These are phyloP conservation scores for Chloromyia formosa DNA, from an alignment of 2,888 invertebrate species.

Conservation along the genomic window DNA sequence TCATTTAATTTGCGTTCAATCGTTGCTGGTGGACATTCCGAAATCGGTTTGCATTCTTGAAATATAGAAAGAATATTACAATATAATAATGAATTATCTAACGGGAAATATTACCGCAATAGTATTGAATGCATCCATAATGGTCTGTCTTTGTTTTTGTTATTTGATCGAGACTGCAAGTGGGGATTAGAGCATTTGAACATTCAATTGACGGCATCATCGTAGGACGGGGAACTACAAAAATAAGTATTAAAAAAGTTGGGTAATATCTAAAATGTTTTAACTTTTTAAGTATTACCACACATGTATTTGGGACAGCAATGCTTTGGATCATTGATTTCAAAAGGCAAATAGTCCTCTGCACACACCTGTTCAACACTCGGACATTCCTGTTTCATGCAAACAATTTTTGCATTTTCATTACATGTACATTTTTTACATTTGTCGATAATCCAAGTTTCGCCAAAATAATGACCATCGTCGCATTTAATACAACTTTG, in stretches of 20 bases:
- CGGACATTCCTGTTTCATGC: constrained; percentile 71
- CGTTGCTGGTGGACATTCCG: constrained; percentile 71
- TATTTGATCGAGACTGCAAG: constrained; percentile 77
- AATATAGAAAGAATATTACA: constrained; percentile 8
- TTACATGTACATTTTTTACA: constrained; percentile 80
- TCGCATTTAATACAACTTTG: constrained; percentile 78
- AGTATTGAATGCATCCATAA: constrained; percentile 76
- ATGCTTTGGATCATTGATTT: constrained; percentile 67
- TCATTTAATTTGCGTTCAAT: constrained; percentile 66
- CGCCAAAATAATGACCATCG: constrained; percentile 72
- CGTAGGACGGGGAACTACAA: constrained; percentile 67
- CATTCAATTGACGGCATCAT: constrained; percentile 66
- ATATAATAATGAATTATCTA: too few relatives aligned
- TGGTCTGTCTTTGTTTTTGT: constrained; percentile 72
- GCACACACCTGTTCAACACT: constrained; percentile 70
- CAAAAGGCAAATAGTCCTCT: constrained; percentile 67
- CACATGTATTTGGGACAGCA: constrained; percentile 80
- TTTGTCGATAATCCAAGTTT: constrained; percentile 72
- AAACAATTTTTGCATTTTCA: constrained; percentile 68
- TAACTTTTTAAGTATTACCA: constrained; percentile 64
- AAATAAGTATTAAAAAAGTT: background rate
- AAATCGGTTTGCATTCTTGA: constrained; percentile 76
- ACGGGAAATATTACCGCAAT: constrained; percentile 69
- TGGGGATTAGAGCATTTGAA: constrained; percentile 72
- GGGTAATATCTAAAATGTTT: background rate